Base-by-base conservation (phyloP, 2,888 invertebrate genomes). In the Dryocosmus kuriphilus region DNA sequence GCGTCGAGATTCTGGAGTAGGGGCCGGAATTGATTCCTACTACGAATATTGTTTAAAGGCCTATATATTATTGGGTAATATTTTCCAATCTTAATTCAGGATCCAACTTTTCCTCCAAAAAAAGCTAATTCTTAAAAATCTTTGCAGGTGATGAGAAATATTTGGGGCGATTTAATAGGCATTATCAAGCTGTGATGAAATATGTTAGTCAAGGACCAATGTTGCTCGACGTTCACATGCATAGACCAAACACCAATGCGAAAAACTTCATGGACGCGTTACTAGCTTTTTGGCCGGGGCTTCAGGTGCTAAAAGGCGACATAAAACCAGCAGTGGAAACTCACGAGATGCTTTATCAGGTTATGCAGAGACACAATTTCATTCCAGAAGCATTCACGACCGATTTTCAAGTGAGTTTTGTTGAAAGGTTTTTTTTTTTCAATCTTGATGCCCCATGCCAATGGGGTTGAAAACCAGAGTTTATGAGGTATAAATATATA, bases 11-110 rank as follows among this genome's bases (percentile, higher is more conserved):
- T 97, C 98, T 1, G 98, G 99, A 1, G 98, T 99, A 9, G 99
- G 99, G n/a, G 99, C 99, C 19, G 99, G 99, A 35, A 98, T 99
- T 85, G 99, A 99, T 92, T 98, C 98, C 0, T 99, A 99, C 92
- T 99, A 99, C 90, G 99, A 99, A 92, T 99, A 99, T 92, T 97
- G 98, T 83, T 94, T 99, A 41, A 99, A 99, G 92, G 98, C 98
- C 0, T 99, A 99, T 92, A 97, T 99, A 83, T 93, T 99, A 76
- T 94, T 99, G 7, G 97, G 91, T 90, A 85, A 51, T 38, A 27
- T 9, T 62, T 38, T 35, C 8, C 8, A 11, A 51, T 73, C 27
- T 38, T 38, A 1, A 9, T 35, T 9, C 0, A n/a, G n/a, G n/a
- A n/a, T n/a, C 11, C 35, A 8, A 0, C 11, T 35, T 35, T 11